Conservation (phyloP, 1,140 invertebrate species). For the Bombus impatiens region DNA sequence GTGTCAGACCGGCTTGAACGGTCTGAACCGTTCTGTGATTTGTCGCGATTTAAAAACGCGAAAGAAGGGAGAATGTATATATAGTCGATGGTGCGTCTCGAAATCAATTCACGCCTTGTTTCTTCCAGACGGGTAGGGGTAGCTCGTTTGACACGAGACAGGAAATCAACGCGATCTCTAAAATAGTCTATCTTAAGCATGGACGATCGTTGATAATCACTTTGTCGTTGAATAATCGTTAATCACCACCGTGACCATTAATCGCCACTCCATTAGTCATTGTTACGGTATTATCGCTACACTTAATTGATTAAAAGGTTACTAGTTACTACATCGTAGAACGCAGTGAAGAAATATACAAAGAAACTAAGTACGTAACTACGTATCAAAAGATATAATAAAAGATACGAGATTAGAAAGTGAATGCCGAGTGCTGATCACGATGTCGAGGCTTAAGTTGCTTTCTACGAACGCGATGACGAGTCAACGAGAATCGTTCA, state of each 20-base stretch:
- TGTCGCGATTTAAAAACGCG: neutral
- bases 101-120: neutral
- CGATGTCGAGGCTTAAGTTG: constrained; percentile 46
- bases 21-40: constrained; percentile 30
- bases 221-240: constrained; percentile 48
- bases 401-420: constrained; percentile 1
- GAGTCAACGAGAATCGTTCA: constrained; percentile 16
- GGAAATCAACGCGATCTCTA: neutral
- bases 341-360: constrained; percentile 34
- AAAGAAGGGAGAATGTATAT: neutral
- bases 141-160: neutral
- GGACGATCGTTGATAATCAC: constrained; percentile 46
- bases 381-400: constrained; percentile 23
- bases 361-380: constrained; percentile 15
- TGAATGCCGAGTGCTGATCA: constrained; percentile 64
- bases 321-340: constrained; percentile 44
- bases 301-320: constrained; percentile 40
- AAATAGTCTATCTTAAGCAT: neutral
- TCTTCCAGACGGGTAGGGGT: neutral
- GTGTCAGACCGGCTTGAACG: neutral
- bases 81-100: neutral
- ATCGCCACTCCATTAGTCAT: constrained; percentile 40
- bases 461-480: neutral
- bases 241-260: constrained; percentile 38
- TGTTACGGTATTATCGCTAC: constrained; percentile 54